A percentile compares a stretch with the other conserved stretches of the same genome.
phyloP scores from a whole-genome alignment of 2,888 invertebrate species.

The Cheiracanthium punctorium region DNA sequence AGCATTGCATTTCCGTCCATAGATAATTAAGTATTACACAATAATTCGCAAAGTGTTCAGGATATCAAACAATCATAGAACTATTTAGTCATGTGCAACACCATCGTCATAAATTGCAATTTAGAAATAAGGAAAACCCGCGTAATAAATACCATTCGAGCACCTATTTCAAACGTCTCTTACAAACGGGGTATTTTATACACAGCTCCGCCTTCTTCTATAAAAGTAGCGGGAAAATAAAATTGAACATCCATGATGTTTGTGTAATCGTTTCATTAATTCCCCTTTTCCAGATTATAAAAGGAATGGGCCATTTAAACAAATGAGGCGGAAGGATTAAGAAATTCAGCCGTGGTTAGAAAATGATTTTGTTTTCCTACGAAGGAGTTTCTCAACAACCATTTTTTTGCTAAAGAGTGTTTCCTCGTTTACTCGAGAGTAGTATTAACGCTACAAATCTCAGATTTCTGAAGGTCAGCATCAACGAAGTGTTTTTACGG shows the following conservation, averaged over 20 bases:
- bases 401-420: constrained; percentile 16
- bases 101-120: no score
- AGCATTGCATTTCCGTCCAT: no score
- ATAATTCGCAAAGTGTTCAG: no score
- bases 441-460: constrained; percentile 3
- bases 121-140: no score
- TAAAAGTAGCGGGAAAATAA: no score
- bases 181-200: no score
- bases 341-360: constrained; percentile 33
- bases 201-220: no score
- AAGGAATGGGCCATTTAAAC: constrained; percentile 18
- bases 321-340: constrained; percentile 33
- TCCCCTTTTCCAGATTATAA: not conserved
- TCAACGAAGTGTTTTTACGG: not conserved
- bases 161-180: no score
- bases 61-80: no score
- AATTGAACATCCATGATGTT: not conserved
- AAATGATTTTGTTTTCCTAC: constrained; percentile 27
- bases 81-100: no score
- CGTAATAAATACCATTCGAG: no score
- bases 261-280: not conserved
- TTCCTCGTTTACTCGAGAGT: constrained; percentile 25
- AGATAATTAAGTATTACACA: no score
- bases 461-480: constrained; percentile 8
- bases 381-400: constrained; percentile 33